Evolutionary conservation across 2,113 vertebrate genomes (phyloP), one percentile per base, ranked within the genome.

Genomic region (Chlorodrepanis virens): DNA sequence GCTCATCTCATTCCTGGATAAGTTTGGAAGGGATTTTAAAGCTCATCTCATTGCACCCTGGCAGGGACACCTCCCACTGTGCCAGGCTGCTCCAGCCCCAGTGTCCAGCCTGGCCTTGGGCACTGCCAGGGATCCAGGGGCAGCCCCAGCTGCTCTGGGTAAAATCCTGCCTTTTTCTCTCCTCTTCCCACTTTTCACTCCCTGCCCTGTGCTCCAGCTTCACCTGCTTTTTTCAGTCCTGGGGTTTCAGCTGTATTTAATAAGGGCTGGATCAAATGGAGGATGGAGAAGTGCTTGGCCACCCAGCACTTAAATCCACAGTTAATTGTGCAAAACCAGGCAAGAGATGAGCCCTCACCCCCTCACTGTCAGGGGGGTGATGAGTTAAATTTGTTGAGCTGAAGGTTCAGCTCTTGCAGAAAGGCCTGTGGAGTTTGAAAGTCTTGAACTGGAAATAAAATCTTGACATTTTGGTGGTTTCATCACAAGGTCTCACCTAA

Each of bases 81-180:
- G 1, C 60, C 53, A 40, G 53, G 61, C 3, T 68, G 78, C 61
- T 53, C 61, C 1, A 31, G n/a, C 20, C n/a, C 53, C 69, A 39
- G 0, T 15, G 29, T 7, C n/a, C 78, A 68, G 0, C 28, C 60
- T 60, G 78, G 53, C 53, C 33, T 39, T 3, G 87, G 60, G 2
- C 60, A 59, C 27, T 74, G 2, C 59, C 87, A 82, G 69, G 69
- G 69, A 59, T 60, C 7, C 69, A 64, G 69, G 33, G 39, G 61
- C n/a, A 60, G 18, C 60, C 77, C 2, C 77, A 75, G 10, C 61
- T 16, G 4, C 28, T 76, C 47, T 35, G 54, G 61, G 17, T 12
- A 68, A 12, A 78, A n/a, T 69, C 12, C 25, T 89, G 42, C 57
- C 20, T 77, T 82, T 76, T 83, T 16, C 29, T 91, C 23, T 79